phyloP scores from a whole-genome alignment of 2,113 vertebrate genomes.

The Hippolais icterina region DNA sequence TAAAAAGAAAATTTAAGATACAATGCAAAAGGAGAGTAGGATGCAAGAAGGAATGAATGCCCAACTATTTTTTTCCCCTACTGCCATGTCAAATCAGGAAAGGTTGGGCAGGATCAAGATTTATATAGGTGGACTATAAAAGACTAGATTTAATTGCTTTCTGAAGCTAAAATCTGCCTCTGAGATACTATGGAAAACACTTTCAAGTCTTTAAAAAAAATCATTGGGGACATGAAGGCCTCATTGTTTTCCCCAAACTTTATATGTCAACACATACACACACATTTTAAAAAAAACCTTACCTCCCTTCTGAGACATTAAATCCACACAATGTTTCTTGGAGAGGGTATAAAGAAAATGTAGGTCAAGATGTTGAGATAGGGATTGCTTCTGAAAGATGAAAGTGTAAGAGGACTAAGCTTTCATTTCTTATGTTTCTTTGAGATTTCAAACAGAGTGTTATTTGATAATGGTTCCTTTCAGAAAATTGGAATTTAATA shows the following conservation, averaged over 20 bases:
- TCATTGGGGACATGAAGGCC: background rate
- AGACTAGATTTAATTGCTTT: background rate
- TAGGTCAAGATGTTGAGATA: slow-evolving; percentile 69
- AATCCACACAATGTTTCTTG: slow-evolving; percentile 58
- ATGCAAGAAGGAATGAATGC: background rate
- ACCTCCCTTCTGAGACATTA: slow-evolving; percentile 56
- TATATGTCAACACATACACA: slow-evolving; percentile 46
- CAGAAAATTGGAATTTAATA: slow-evolving; percentile 66
- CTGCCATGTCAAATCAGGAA: background rate
- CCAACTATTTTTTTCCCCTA: background rate
- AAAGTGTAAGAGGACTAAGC: slow-evolving; percentile 57
- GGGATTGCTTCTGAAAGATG: slow-evolving; percentile 65
- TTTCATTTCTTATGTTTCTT: slow-evolving; percentile 65
- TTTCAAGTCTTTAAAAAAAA: background rate
- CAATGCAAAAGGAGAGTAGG: background rate
- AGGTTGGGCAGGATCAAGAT: background rate
- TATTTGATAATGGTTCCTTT: slow-evolving; percentile 64
- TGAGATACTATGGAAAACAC: background rate
- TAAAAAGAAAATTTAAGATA: background rate
- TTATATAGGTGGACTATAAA: background rate
- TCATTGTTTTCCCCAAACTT: slow-evolving; percentile 34
- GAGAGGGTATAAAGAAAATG: slow-evolving; percentile 66
- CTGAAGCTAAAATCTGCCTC: background rate
- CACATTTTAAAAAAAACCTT: background rate
- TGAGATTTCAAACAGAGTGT: slow-evolving; percentile 61